Evolutionary conservation across 2,113 vertebrate genomes (phyloP).

Genomic region (Agapornis roseicollis): DNA sequence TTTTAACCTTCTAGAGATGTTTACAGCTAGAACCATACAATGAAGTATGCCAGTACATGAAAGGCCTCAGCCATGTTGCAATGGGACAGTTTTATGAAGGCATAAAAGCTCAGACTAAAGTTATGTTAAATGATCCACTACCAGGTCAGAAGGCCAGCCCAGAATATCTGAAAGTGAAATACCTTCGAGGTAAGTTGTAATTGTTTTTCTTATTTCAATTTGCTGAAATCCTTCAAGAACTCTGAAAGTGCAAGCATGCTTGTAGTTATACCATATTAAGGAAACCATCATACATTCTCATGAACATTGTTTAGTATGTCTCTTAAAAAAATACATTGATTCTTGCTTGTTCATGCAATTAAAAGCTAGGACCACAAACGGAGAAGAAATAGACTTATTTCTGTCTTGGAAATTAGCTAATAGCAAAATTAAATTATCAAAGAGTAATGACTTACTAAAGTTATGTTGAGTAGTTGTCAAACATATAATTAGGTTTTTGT

Average conservation of each 20-base stretch:
- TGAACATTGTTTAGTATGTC: not conserved
- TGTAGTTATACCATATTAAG: not conserved
- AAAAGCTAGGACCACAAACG: not conserved
- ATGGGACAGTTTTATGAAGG: conserved; percentile 99
- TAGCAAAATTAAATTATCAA: not conserved
- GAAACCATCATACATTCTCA: not conserved
- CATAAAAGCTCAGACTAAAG: conserved; percentile 97
- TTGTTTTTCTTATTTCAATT: not conserved
- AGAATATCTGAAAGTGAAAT: conserved; percentile 97
- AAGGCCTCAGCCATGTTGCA: conserved; percentile 93
- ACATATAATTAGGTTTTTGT: not conserved
- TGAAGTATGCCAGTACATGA: conserved; percentile 99
- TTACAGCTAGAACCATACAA: conserved; percentile 95
- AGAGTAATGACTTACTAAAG: not conserved
- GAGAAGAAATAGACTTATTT: not conserved
- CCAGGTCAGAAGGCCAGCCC: conserved; percentile 96
- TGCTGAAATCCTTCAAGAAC: not conserved
- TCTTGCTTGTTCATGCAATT: not conserved
- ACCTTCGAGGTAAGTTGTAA: conserved; percentile 86
- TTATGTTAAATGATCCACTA: conserved; percentile 95
- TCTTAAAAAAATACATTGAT: not conserved
- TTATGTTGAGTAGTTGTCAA: not conserved
- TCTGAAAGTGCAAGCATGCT: not conserved
- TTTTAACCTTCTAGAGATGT: conserved; percentile 79
- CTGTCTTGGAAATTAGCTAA: not conserved